phyloP scores from a whole-genome alignment of 92 coral and sea anemone genomes.

The Diadumene lineata region DNA sequence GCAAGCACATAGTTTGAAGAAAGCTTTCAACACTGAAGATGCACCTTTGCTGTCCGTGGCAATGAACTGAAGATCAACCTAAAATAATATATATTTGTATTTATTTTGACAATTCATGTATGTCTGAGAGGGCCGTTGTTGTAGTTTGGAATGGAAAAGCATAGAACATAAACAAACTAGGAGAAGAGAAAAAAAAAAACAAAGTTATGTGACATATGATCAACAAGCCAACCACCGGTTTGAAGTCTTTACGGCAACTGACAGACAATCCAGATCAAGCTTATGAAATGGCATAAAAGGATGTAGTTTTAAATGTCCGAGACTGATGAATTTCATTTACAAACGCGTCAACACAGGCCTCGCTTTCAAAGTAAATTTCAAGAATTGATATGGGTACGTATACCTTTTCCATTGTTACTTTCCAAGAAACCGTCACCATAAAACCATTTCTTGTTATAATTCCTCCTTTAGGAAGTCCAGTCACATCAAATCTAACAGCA shows the following conservation, averaged over 20 bases:
- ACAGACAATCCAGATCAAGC: background rate
- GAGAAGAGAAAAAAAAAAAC: background rate
- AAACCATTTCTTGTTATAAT: background rate
- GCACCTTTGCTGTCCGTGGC: too few species aligned
- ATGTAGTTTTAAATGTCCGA: too few species aligned
- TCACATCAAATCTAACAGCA: slow-evolving; percentile 1
- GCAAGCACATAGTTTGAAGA: slow-evolving; percentile 6
- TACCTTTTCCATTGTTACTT: slow-evolving; percentile 2
- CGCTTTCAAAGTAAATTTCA: background rate
- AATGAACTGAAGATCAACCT: slow-evolving; percentile 10
- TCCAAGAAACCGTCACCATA: background rate
- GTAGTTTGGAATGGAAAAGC: background rate
- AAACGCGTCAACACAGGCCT: background rate
- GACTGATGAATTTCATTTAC: background rate
- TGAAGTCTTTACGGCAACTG: too few species aligned
- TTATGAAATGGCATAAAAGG: background rate
- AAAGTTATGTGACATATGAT: background rate
- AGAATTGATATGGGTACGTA: background rate
- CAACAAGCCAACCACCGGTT: too few species aligned
- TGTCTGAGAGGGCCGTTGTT: background rate
- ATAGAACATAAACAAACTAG: background rate
- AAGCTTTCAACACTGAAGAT: background rate
- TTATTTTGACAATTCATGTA: background rate
- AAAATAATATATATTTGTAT: background rate
- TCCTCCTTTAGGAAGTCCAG: background rate